A percentile compares a stretch with the other conserved stretches of the same genome.
Evolutionary conservation across 2,888 invertebrate species (phyloP).

Genomic region (Chrysina gloriosa): DNA sequence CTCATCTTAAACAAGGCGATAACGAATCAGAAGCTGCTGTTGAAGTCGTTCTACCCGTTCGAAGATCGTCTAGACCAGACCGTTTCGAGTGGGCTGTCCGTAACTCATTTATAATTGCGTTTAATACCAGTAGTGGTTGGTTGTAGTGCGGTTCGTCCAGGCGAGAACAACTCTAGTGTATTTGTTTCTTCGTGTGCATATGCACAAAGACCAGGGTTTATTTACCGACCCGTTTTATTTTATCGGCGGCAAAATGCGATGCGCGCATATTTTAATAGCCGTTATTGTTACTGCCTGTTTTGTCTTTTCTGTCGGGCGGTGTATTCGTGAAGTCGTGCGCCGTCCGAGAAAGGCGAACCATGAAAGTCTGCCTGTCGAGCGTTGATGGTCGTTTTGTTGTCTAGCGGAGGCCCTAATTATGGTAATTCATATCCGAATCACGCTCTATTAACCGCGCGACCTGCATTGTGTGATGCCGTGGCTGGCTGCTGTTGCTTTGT

Average conservation of each 20-base stretch:
- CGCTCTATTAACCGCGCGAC: slow-evolving; percentile 37
- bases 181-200: background rate
- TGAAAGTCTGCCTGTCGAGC: slow-evolving; percentile 5
- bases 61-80: slow-evolving; percentile 35
- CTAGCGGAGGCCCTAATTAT: slow-evolving; percentile 28
- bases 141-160: slow-evolving; percentile 15
- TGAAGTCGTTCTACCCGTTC: slow-evolving; percentile 6
- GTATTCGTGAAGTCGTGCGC: background rate
- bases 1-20: no score
- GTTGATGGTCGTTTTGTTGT: slow-evolving; percentile 19
- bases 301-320: background rate
- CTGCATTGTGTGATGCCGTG: slow-evolving; percentile 33
- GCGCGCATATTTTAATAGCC: slow-evolving; percentile 14
- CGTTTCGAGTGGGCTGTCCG: slow-evolving; percentile 41
- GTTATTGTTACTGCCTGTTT: slow-evolving; percentile 13
- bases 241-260: no score
- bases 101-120: slow-evolving; percentile 45
- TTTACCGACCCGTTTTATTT: slow-evolving; percentile 13
- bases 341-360: background rate
- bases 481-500: slow-evolving; percentile 27
- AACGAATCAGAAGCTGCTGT: no score
- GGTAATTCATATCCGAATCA: slow-evolving; percentile 38
- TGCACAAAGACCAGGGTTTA: no score
- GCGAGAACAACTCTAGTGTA: slow-evolving; percentile 23
- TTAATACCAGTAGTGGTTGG: slow-evolving; percentile 40